Evolutionary conservation across 2,797 vertebrate genomes (phyloP).

Genomic region (Paedocypris micromegethes): DNA sequence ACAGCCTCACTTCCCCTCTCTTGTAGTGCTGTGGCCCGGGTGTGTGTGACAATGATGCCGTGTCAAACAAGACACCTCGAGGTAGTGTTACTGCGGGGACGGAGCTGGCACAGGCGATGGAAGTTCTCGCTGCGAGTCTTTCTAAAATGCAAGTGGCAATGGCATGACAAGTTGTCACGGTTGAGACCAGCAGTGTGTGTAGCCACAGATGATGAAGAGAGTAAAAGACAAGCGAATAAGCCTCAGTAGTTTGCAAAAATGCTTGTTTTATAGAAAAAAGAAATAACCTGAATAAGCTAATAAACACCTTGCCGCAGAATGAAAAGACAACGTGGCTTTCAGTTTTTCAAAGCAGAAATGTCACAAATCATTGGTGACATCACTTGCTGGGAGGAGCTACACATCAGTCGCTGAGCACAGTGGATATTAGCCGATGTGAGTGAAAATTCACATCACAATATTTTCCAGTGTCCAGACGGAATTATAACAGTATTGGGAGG

Average conservation of each 20-base stretch:
- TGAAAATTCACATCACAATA: no score
- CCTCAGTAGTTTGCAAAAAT: no score
- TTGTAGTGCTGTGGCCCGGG: constrained; percentile 46
- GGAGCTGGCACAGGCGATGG: constrained; percentile 69
- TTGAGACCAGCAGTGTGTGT: constrained; percentile 65
- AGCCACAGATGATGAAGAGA: constrained; percentile 39
- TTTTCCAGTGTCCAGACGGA: no score
- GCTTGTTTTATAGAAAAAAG: no score
- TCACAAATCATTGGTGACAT: no score
- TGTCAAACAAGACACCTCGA: constrained; percentile 47
- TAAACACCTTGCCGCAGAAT: not conserved
- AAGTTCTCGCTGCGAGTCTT: constrained; percentile 75
- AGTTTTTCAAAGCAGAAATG: no score
- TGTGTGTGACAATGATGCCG: constrained; percentile 51
- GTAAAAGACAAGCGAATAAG: constrained; percentile 7
- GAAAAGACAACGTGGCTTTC: no score
- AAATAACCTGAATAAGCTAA: not conserved
- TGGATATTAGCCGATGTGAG: no score
- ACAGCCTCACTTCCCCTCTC: constrained; percentile 13
- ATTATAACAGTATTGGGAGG: no score
- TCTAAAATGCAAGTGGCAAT: constrained; percentile 75
- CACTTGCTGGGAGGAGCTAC: no score
- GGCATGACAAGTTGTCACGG: constrained; percentile 74
- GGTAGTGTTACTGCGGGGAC: constrained; percentile 66
- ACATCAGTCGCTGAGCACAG: no score